Percentiles rank a stretch among this genome's conserved stretches.
Conservation (phyloP, 2,113 vertebrate species). For the Malurus alboscapulatus region DNA sequence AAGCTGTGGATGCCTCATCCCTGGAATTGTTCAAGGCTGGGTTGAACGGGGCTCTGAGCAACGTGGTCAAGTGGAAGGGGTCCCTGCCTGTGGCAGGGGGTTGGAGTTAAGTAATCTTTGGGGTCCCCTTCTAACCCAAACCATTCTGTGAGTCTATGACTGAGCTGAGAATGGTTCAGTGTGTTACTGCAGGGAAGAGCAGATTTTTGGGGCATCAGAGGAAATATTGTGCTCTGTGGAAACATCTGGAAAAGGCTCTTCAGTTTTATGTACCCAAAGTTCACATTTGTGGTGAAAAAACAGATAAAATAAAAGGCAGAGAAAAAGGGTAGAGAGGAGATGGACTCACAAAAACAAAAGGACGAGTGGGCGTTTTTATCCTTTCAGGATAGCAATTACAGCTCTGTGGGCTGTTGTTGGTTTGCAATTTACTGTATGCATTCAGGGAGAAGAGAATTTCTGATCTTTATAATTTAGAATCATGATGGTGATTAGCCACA, state of each 20-base stretch:
- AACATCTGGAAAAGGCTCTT: background rate
- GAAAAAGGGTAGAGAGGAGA: background rate
- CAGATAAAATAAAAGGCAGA: constrained; percentile 4
- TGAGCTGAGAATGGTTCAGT: background rate
- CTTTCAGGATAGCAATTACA: constrained; percentile 40
- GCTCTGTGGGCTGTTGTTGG: constrained; percentile 25
- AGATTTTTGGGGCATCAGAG: background rate
- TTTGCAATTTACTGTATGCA: constrained; percentile 56
- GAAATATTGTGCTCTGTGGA: background rate
- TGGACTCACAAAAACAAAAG: constrained; percentile 13
- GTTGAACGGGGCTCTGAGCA: background rate
- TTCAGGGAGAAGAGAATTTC: constrained; percentile 51
- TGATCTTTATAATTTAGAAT: constrained; percentile 65
- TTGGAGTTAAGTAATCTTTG: background rate
- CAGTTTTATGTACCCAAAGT: background rate
- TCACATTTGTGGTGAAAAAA: background rate
- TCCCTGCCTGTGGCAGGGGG: background rate
- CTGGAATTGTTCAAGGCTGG: background rate
- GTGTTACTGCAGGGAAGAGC: background rate
- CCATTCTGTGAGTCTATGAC: background rate
- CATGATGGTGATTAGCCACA: constrained; percentile 56
- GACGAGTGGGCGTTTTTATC: constrained; percentile 17
- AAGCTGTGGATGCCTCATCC: background rate
- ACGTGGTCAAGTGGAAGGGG: background rate
- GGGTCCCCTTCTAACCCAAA: background rate